These are phyloP conservation scores for Oryzias curvinotus DNA, from an alignment of 2,113 vertebrate genomes.

Conservation along the genomic window DNA sequence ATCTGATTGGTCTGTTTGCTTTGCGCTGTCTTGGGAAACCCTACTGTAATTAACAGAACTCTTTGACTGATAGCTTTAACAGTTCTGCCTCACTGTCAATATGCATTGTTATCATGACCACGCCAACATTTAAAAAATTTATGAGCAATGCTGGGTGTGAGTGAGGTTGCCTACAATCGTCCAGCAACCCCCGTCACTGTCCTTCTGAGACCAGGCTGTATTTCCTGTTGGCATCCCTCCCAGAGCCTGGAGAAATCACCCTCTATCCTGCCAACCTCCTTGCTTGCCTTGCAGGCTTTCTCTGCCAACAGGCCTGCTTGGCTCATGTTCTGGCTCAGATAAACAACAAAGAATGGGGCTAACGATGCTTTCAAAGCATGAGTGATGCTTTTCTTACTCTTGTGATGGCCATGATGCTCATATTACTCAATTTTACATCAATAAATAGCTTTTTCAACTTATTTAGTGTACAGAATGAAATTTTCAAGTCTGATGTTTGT, in stretches of 20 bases:
- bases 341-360: slow-evolving; percentile 51
- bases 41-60: slow-evolving; percentile 55
- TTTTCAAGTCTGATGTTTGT: slow-evolving; percentile 2
- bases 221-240: slow-evolving; percentile 47
- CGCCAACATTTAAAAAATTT: slow-evolving; percentile 26
- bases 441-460: neutral
- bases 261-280: slow-evolving; percentile 27
- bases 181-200: slow-evolving; percentile 48
- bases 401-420: slow-evolving; percentile 22
- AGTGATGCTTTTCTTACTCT: slow-evolving; percentile 48
- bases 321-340: slow-evolving; percentile 47
- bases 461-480: neutral
- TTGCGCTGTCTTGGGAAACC: slow-evolving; percentile 55
- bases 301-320: slow-evolving; percentile 64
- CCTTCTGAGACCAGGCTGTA: slow-evolving; percentile 52
- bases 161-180: slow-evolving; percentile 45
- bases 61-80: slow-evolving; percentile 45
- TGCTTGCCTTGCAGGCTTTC: slow-evolving; percentile 37
- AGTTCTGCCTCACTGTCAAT: slow-evolving; percentile 39
- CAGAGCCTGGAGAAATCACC: slow-evolving; percentile 63
- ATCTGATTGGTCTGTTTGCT: slow-evolving; percentile 69
- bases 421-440: neutral
- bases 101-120: slow-evolving; percentile 42
- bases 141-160: slow-evolving; percentile 37
- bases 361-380: slow-evolving; percentile 67